These are phyloP conservation scores for Oceanites oceanicus DNA, from an alignment of 2,113 vertebrate species.

Conservation along the genomic window DNA sequence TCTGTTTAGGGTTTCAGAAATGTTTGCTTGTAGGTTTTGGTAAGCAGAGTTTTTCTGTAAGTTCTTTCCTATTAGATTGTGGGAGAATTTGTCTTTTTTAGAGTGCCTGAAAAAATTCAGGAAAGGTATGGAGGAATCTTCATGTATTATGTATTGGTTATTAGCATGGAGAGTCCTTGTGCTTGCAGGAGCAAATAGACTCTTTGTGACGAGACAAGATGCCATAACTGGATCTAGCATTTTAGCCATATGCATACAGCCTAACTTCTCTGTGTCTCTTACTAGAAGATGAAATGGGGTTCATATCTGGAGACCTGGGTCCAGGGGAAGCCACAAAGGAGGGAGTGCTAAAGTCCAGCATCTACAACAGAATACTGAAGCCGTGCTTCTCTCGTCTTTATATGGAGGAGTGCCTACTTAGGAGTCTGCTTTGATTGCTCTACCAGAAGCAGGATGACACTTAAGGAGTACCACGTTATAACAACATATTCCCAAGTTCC, in stretches of 20 bases:
- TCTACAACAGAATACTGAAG: not conserved
- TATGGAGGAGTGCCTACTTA: not conserved
- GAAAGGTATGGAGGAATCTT: not conserved
- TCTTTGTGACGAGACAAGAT: not conserved
- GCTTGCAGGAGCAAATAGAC: not conserved
- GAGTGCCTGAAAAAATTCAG: not conserved
- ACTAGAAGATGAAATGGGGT: not conserved
- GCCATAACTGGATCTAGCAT: not conserved
- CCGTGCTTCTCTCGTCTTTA: not conserved
- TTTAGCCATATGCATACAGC: not conserved
- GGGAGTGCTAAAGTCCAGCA: not conserved
- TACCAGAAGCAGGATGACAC: not conserved
- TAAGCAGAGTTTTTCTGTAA: not conserved
- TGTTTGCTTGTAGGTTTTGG: not conserved
- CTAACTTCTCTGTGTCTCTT: not conserved
- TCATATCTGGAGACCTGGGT: not conserved
- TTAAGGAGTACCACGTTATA: not conserved
- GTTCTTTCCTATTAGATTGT: not conserved
- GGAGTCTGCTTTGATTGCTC: not conserved
- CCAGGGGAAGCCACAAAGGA: not conserved
- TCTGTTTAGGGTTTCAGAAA: not conserved
- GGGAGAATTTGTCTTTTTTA: not conserved
- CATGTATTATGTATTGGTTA: not conserved
- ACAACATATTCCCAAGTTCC: not conserved
- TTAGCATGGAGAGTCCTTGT: not conserved